Conservation (phyloP, 53 echinoderm and acorn worm genomes). For the Astropecten irregularis region DNA sequence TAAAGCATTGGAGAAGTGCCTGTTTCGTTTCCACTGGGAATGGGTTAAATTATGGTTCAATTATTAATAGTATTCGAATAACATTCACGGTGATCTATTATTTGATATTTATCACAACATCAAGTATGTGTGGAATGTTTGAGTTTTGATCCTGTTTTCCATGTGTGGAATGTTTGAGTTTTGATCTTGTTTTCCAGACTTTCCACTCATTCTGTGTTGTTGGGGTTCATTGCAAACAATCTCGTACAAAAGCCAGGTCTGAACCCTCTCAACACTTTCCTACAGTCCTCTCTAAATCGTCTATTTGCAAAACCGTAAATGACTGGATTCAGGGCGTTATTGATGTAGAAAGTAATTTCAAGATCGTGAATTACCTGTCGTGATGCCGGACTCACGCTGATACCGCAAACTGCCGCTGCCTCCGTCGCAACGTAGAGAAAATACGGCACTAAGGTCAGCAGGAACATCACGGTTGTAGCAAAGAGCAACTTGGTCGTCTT, state of each 20-base stretch:
- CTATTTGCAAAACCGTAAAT: not conserved
- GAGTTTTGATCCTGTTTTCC: too few species aligned
- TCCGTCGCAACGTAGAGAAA: not conserved
- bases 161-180: too few species aligned
- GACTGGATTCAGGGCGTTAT: not conserved
- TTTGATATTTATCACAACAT: not conserved
- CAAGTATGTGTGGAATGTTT: not conserved
- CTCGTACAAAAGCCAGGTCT: not conserved
- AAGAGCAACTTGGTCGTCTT: constrained; percentile 20
- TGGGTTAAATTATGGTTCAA: too few species aligned
- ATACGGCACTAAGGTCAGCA: not conserved
- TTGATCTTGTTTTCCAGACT: too few species aligned
- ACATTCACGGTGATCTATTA: too few species aligned
- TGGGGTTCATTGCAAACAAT: not conserved
- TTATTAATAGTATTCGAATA: too few species aligned
- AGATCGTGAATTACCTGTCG: too few species aligned
- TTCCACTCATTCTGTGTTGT: not conserved
- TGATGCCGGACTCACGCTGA: too few species aligned
- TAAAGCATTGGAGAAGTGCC: too few species aligned
- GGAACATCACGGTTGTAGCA: constrained; percentile 12
- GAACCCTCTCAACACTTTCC: not conserved
- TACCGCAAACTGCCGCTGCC: too few species aligned
- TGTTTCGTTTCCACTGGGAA: too few species aligned
- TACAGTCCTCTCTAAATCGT: not conserved
- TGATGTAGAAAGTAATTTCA: not conserved